Conservation (phyloP, 2,797 vertebrate genomes). For the Megaceryle alcyon region DNA sequence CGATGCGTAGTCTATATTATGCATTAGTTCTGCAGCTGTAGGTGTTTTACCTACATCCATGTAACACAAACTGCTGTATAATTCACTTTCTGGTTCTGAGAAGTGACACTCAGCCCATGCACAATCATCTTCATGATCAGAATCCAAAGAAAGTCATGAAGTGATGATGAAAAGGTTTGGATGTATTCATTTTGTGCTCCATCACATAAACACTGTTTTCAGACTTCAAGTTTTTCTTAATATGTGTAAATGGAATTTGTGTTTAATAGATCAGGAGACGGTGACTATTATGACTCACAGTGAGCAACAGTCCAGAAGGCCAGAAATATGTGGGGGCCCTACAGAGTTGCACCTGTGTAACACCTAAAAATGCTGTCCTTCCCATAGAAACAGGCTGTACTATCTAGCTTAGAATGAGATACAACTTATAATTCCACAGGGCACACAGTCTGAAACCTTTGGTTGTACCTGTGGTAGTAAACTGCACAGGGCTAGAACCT, state of each 20-base stretch:
- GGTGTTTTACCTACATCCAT: background rate
- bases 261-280: background rate
- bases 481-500: background rate
- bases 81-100: background rate
- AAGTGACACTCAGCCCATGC: background rate
- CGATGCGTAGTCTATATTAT: no score
- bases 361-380: background rate
- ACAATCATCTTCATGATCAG: background rate
- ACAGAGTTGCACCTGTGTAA: background rate
- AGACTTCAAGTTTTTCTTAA: background rate
- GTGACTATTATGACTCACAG: background rate
- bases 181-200: background rate
- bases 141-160: background rate
- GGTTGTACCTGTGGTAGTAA: background rate
- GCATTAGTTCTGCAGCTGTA: background rate
- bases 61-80: background rate
- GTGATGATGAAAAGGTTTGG: background rate
- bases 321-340: fast-evolving
- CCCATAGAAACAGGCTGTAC: background rate
- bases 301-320: background rate
- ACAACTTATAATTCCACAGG: background rate
- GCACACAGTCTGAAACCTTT: background rate
- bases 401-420: background rate
- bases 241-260: background rate
- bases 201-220: background rate